These are phyloP conservation scores for Acipenser ruthenus DNA, from an alignment of 2,797 vertebrate species.

Conservation along the genomic window DNA sequence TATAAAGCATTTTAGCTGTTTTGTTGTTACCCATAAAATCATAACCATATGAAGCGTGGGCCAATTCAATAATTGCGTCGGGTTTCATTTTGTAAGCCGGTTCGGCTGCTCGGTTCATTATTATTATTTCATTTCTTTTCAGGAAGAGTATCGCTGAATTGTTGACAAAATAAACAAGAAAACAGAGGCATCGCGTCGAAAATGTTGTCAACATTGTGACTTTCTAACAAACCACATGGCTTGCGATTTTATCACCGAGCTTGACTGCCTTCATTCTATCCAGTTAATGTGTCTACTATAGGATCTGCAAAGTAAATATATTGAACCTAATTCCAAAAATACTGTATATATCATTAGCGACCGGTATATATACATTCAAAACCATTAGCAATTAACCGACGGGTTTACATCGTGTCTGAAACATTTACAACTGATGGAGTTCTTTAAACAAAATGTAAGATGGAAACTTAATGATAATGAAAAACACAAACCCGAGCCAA, in stretches of 20 bases:
- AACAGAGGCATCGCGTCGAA: conserved; percentile 15
- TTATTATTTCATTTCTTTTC: neutral
- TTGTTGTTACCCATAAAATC: conserved; percentile 11
- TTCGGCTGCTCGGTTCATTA: neutral
- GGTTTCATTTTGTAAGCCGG: no score
- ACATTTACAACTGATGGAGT: no score
- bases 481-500: no score
- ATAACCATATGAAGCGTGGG: conserved; percentile 9
- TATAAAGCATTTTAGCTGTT: conserved; percentile 15
- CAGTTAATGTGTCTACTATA: conserved; percentile 33
- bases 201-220: conserved; percentile 36
- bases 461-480: no score
- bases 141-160: neutral
- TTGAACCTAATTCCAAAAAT: conserved; percentile 48
- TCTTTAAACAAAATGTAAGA: no score
- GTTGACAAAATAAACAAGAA: conserved; percentile 5
- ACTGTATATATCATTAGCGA: conserved; percentile 61
- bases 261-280: conserved; percentile 42
- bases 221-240: conserved; percentile 26
- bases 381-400: conserved; percentile 51
- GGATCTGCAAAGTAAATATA: conserved; percentile 58
- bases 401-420: conserved; percentile 26
- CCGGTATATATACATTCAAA: conserved; percentile 48
- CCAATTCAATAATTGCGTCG: no score
- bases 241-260: conserved; percentile 39